Conservation (phyloP, 2,888 invertebrate species). For the Mamestra brassicae region DNA sequence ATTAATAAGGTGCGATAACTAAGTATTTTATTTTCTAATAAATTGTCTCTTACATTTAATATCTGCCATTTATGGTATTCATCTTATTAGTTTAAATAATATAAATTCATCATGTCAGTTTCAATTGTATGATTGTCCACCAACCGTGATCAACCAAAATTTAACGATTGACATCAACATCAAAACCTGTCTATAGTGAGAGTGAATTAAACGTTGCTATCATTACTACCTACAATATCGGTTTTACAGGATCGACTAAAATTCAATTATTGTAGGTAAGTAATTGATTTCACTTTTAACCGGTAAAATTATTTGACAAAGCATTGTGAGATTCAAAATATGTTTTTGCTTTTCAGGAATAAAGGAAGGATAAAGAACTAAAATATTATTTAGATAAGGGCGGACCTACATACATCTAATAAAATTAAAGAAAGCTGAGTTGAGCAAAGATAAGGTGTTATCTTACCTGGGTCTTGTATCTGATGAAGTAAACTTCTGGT, state of each 20-base stretch:
- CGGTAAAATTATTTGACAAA: not conserved
- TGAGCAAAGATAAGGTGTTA: too few relatives aligned
- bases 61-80: not conserved
- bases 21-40: not conserved
- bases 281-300: conserved; percentile 5
- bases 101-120: not conserved
- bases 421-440: conserved; percentile 7
- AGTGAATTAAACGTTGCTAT: not conserved
- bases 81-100: too few relatives aligned
- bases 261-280: not conserved
- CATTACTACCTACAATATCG: not conserved
- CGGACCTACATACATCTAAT: not conserved
- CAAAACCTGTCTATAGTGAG: not conserved
- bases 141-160: not conserved
- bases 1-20: not conserved
- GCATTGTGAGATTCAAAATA: not conserved
- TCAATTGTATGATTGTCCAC: not conserved
- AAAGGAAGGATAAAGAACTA: not conserved
- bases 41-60: not conserved
- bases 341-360: not conserved
- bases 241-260: conserved; percentile 2
- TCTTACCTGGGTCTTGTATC: conserved; percentile 95
- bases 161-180: not conserved
- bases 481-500: conserved; percentile 97
- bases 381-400: not conserved